Evolutionary conservation across 2,888 invertebrate species (phyloP).

Genomic region (Lepidonotus clava): DNA sequence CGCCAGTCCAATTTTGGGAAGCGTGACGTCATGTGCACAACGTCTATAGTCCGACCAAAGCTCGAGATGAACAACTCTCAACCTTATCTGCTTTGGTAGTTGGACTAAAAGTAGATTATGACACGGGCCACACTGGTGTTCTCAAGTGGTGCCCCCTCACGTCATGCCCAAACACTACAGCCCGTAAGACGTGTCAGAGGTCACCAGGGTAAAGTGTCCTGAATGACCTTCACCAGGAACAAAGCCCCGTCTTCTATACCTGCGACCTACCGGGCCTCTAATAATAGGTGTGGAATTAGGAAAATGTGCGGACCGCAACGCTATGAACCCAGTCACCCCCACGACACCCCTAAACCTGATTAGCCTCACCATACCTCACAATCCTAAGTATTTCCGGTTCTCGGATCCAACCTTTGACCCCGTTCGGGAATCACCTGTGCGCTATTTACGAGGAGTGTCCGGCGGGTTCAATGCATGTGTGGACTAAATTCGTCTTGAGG

Average conservation of each 20-base stretch:
- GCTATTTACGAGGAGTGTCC: neutral
- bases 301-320: neutral
- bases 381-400: neutral
- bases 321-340: neutral
- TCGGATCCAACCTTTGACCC: neutral
- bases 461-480: too few relatives aligned
- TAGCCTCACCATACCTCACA: neutral
- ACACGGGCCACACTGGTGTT: too few relatives aligned
- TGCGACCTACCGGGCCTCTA: neutral
- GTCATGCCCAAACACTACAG: too few relatives aligned
- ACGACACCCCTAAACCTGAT: neutral
- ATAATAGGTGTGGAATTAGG: neutral
- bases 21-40: too few relatives aligned
- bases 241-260: neutral
- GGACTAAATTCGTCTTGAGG: too few relatives aligned
- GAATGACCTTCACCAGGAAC: neutral
- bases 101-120: too few relatives aligned
- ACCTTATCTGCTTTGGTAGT: too few relatives aligned
- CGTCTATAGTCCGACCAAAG: too few relatives aligned
- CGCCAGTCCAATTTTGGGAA: too few relatives aligned
- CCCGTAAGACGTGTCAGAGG: too few relatives aligned
- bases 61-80: too few relatives aligned
- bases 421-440: neutral
- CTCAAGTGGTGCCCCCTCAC: too few relatives aligned
- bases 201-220: neutral